A percentile compares a stretch with the other conserved stretches of the same genome.
Evolutionary conservation across 2,113 vertebrate species (phyloP).

Genomic region (Trogon melanurus): DNA sequence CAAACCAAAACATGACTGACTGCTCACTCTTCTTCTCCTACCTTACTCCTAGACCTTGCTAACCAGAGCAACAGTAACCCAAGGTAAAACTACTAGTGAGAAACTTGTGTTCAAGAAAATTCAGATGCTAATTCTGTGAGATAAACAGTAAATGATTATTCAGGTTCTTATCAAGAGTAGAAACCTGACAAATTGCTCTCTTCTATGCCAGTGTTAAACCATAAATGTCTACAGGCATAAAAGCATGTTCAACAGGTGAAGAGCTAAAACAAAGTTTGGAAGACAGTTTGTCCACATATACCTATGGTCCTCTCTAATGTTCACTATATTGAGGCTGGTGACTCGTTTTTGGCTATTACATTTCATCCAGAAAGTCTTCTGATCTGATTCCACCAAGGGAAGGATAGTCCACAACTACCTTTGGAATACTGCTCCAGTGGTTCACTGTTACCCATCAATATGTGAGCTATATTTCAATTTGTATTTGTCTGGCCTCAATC

Average conservation of each 20-base stretch:
- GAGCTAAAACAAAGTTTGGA: not conserved
- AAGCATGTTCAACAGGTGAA: not conserved
- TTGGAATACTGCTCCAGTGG: not conserved
- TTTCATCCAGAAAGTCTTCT: not conserved
- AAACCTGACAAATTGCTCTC: not conserved
- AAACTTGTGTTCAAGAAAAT: not conserved
- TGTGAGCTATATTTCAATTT: not conserved
- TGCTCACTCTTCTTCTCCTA: not conserved
- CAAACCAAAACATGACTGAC: not conserved
- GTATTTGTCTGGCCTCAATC: not conserved
- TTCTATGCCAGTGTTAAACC: not conserved
- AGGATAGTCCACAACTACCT: not conserved
- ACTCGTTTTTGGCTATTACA: not conserved
- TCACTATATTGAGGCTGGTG: not conserved
- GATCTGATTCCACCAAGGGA: not conserved
- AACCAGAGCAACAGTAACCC: not conserved
- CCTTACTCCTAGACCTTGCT: not conserved
- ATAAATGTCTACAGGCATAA: not conserved
- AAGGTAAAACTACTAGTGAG: not conserved
- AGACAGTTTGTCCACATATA: not conserved
- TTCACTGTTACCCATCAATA: not conserved
- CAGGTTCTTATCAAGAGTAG: not conserved
- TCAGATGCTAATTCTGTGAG: not conserved
- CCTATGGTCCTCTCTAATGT: not conserved
- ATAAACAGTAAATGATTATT: not conserved